Evolutionary conservation across 2,113 vertebrate genomes (phyloP), one percentile per base, ranked within the genome.

Genomic region (Uria lomvia): DNA sequence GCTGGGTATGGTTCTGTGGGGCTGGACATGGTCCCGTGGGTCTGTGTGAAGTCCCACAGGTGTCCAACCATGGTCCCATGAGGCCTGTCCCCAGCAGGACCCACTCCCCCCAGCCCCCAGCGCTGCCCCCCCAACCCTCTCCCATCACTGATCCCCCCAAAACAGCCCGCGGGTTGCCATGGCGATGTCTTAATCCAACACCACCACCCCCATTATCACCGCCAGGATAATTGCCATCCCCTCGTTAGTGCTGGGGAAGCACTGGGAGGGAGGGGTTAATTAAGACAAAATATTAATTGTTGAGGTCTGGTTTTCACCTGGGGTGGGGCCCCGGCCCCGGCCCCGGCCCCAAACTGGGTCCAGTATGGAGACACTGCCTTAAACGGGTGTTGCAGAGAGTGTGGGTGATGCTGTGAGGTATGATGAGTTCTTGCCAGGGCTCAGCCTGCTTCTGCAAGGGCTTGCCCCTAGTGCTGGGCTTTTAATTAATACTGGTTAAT

Each of bases 111-210:
- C 21, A 40, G 38, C 77, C 71, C 52, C 58, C 63, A 24, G 21
- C 11, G 4, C 60, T 53, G 15, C 47, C 19, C 65, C 66, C 71
- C 43, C 66, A 21, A 47, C 75, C 42, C 58, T 38, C 72, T 74
- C 80, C 95, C 85, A 67, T 79, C 56, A 74, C 75, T 38, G 93
- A 94, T 83, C 81, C 83, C 86, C 83, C 73, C 78, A 82, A 18
- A 92, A 82, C 60, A 86, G 68, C 85, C 55, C 63, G 80, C 27
- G 42, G 79, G 96, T 97, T 96, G 96, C 94, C 97, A 97, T 97
- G 96, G 66, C 53, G 53, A 96, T 93, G 29, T 24, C 81, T 86
- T 76, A 86, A 87, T 71, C 45, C 45, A 45, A 45, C 43, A 45
- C 43, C 43, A 40, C 40, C 40, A 18, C 45, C 22, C 77, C 34